Base-by-base conservation (phyloP, 2,797 vertebrate species). In the Lagorchestes hirsutus region DNA sequence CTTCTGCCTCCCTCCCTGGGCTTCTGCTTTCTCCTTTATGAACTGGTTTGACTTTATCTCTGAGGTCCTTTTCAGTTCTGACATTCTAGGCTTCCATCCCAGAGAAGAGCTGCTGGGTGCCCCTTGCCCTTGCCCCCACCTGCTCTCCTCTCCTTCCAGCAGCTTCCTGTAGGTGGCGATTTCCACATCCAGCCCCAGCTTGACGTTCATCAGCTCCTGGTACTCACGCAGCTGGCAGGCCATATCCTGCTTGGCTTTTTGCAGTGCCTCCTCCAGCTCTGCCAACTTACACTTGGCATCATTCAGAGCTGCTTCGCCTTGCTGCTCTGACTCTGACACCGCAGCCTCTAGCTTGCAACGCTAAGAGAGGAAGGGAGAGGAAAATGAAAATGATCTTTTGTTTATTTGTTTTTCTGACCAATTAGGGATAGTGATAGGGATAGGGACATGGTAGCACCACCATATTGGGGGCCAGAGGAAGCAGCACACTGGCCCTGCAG, bases 191-290 rank as follows among this genome's bases (percentile, higher is more conserved):
- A 99, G 98, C 93, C 99, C 99, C 97, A 99, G 98, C 97, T 99
- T 99, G 98, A 99, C 99, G 82, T 99, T 99, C 99, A 99, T 99
- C 98, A 99, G 98, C 97, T 99, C 99, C 98, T 99, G 99, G 98
- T 99, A 99, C 93, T 99, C 99, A 5, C 98, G 99, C 94, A 99
- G 99, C 98, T 99, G 99, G 96, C 98, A 98, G 97, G 99, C 99
- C 99, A 99, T 99, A 98, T 99, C 99, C 98, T 99, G 98, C 98
- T 99, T 99, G 98, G 99, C 99, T 98, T 98, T 99, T 98, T 99
- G 99, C 94, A 99, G 98, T 94, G 99, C 99, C 0, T 98, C 98
- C 93, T 99, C 99, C 97, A 99, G 98, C 0, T 98, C 99, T 0
- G 10, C 98, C 98, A 99, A 99, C 97, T 99, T 99, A 56, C 96